phyloP scores from a whole-genome alignment of 2,888 invertebrate species.

The Scelioninae gen. 2 region DNA sequence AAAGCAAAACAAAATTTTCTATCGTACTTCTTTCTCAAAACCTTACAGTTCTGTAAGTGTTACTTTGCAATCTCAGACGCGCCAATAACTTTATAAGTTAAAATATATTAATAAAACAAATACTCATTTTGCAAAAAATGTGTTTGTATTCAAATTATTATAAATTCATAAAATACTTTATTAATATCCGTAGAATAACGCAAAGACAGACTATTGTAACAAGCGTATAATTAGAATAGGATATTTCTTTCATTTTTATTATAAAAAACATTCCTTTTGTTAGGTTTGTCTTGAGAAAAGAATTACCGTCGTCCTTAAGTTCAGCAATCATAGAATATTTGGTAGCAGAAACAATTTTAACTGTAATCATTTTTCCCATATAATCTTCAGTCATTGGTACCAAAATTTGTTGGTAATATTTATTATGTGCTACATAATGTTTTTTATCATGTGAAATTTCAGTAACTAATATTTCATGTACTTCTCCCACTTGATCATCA shows the following conservation, averaged over 20 bases:
- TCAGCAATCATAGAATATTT: constrained; percentile 89
- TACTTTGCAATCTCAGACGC: too few relatives aligned
- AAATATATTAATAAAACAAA: too few relatives aligned
- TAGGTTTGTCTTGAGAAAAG: constrained; percentile 77
- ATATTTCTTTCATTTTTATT: background rate
- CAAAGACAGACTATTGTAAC: constrained; percentile 9
- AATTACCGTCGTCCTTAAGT: constrained; percentile 76
- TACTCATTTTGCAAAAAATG: too few relatives aligned
- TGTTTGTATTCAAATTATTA: background rate
- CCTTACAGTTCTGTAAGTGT: too few relatives aligned
- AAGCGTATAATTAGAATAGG: constrained; percentile 1
- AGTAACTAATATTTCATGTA: constrained; percentile 90
- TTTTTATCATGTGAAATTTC: constrained; percentile 94
- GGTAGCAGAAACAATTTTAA: constrained; percentile 81
- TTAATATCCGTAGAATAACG: constrained; percentile 17
- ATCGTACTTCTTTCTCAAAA: too few relatives aligned
- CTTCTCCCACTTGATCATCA: constrained; percentile 80
- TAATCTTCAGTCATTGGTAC: constrained; percentile 86
- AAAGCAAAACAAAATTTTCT: too few relatives aligned
- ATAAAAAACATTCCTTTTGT: constrained; percentile 79
- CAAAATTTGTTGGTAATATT: constrained; percentile 94
- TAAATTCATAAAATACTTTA: constrained; percentile 24
- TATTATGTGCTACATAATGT: constrained; percentile 96
- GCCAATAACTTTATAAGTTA: too few relatives aligned
- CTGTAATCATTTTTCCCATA: constrained; percentile 89